These are phyloP conservation scores for Pseudorhombus dupliciocellatus DNA, from an alignment of 2,113 vertebrate species.

Conservation along the genomic window DNA sequence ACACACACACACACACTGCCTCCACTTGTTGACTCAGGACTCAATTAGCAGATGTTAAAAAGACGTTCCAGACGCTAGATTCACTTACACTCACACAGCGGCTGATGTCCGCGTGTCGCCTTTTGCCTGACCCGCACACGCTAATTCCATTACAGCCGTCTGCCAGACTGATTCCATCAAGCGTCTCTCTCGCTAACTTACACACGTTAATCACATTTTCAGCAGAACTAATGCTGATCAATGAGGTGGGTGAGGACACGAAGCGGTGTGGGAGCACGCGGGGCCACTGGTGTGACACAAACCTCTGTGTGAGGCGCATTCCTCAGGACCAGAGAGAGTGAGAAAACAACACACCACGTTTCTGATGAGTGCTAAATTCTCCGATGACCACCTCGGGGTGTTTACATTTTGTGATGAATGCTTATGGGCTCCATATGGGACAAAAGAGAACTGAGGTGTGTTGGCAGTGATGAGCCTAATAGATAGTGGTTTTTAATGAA, in stretches of 20 bases:
- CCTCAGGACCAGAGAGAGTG: background rate
- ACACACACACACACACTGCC: background rate
- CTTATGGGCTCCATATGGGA: background rate
- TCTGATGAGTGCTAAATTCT: background rate
- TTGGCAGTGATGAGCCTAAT: background rate
- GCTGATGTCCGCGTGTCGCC: constrained; percentile 55
- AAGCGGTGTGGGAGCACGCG: background rate
- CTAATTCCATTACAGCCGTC: constrained; percentile 70
- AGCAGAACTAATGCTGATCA: constrained; percentile 55
- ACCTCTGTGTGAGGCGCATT: constrained; percentile 18
- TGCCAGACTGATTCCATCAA: constrained; percentile 73
- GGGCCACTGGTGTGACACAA: constrained; percentile 8
- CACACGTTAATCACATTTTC: constrained; percentile 69
- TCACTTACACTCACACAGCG: constrained; percentile 61
- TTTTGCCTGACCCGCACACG: constrained; percentile 29
- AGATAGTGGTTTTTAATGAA: background rate
- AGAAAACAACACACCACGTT: background rate
- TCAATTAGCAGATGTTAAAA: constrained; percentile 76
- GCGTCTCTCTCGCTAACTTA: constrained; percentile 49
- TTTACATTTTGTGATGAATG: constrained; percentile 10
- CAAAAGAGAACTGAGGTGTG: background rate
- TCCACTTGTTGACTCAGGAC: constrained; percentile 73
- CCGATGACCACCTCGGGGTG: constrained; percentile 1
- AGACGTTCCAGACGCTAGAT: constrained; percentile 49
- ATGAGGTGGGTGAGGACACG: constrained; percentile 42